Evolutionary conservation across 2,113 vertebrate species (phyloP).

Genomic region (Raja brachyura): DNA sequence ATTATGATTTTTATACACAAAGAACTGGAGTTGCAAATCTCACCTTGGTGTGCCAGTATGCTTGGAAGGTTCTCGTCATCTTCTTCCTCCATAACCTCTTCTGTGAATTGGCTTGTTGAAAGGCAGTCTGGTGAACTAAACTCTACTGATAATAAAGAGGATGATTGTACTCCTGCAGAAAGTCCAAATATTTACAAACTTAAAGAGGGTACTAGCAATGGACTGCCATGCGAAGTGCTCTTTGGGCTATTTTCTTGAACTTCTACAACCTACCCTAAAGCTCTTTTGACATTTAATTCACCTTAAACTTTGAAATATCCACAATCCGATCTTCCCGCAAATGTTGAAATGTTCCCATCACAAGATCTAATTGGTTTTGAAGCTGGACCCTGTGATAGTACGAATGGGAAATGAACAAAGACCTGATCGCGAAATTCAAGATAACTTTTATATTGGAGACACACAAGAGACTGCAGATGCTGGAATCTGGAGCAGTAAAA

Average conservation of each 20-base stretch:
- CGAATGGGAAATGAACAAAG: not conserved
- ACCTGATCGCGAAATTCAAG: not conserved
- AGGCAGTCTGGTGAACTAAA: slow-evolving; percentile 11
- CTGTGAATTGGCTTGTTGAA: not conserved
- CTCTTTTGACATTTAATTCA: not conserved
- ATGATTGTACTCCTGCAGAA: slow-evolving; percentile 7
- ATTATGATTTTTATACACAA: not conserved
- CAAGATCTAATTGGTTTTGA: not conserved
- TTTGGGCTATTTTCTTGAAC: not conserved
- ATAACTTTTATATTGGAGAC: not conserved
- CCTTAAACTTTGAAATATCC: not conserved
- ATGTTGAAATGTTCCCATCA: not conserved
- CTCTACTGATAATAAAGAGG: slow-evolving; percentile 34
- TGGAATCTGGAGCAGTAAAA: too few species aligned
- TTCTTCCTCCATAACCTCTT: slow-evolving; percentile 40
- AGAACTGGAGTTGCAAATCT: slow-evolving; percentile 31
- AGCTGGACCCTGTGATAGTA: not conserved
- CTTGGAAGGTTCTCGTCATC: slow-evolving; percentile 61
- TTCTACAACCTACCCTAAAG: not conserved
- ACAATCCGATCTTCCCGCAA: not conserved
- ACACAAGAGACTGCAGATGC: too few species aligned
- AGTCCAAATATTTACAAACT: slow-evolving; percentile 4
- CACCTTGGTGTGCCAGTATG: slow-evolving; percentile 54
- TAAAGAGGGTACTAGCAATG: not conserved
- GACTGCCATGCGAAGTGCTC: not conserved